Evolutionary conservation across 2,888 invertebrate genomes (phyloP), one percentile per base, ranked within the genome.

Genomic region (Apomyelois bistriatella): DNA sequence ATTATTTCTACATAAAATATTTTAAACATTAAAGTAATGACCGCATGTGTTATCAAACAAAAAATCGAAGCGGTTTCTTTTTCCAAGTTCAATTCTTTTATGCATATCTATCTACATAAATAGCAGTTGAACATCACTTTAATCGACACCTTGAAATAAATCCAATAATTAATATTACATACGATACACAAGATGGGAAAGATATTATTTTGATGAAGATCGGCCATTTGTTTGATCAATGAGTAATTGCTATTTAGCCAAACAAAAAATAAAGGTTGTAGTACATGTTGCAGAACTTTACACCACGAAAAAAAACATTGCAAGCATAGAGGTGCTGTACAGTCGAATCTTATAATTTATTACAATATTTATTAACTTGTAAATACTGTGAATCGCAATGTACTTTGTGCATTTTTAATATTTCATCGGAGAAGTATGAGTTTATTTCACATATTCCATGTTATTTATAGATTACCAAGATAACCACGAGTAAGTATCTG

Each of bases 181-280:
- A 66, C 58, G 61, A 62, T 68, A 61, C 60, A 59, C 60, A 60
- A 74, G 74, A 76, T 77, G 64, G 53, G 57, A 67, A 62, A 79
- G 74, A 79, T 78, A 79, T 72, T 72, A 66, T 64, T 76, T 77
- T 84, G 81, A 82, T 79, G 80, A 77, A 81, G 80, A 71, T 74
- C 64, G 68, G 71, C 79, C 69, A 81, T 84, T 83, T 78, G 74
- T 78, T 79, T 81, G 76, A 79, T 77, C 75, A 76, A 84, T 82
- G 76, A 83, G 72, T 76, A 79, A 79, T 80, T 70, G 66, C 67
- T 53, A 68, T 67, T 70, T 77, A 67, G 62, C 65, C 58, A 59
- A 72, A 75, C 71, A 65, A 74, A 72, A 71, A 75, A 65, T 55
- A 66, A 73, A 66, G 67, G 42, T 57, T 54, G 68, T 63, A 60